phyloP scores from a whole-genome alignment of 2,797 vertebrate genomes.

The Pyrocephalus nanus region DNA sequence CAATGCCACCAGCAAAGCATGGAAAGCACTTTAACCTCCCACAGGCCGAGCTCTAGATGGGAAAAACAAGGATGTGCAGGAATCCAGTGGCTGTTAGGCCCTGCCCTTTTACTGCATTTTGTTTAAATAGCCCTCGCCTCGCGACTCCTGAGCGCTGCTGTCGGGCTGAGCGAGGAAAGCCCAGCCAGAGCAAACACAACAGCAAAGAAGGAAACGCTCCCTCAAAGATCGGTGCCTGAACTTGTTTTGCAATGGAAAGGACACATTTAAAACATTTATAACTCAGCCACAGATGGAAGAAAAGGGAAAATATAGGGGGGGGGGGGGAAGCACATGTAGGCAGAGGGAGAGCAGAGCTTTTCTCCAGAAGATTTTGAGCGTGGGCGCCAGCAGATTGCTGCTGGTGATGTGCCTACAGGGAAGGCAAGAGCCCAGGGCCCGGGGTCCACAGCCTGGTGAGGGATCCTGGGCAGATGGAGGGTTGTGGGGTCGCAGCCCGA shows the following conservation, averaged over 20 bases:
- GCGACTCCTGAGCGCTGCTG: accelerated
- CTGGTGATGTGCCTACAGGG: background rate
- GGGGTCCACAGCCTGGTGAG: no score
- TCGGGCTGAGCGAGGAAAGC: background rate
- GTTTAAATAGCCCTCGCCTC: background rate
- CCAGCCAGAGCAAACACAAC: conserved; percentile 50
- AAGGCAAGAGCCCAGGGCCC: background rate
- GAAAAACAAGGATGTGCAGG: background rate
- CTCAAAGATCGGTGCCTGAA: background rate
- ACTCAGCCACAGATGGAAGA: background rate
- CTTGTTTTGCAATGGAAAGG: background rate
- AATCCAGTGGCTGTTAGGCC: background rate
- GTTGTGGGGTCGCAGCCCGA: background rate
- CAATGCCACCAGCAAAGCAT: background rate
- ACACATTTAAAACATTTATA: background rate
- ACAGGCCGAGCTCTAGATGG: background rate
- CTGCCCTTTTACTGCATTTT: background rate
- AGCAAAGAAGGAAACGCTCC: conserved; percentile 29
- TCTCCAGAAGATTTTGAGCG: background rate
- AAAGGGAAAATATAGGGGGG: background rate
- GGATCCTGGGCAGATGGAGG: background rate
- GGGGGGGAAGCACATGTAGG: background rate
- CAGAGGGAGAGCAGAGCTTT: background rate
- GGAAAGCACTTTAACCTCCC: background rate
- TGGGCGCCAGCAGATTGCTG: background rate